These are phyloP conservation scores for Gymnarchus niloticus DNA, from an alignment of 2,113 vertebrate genomes.

Conservation along the genomic window DNA sequence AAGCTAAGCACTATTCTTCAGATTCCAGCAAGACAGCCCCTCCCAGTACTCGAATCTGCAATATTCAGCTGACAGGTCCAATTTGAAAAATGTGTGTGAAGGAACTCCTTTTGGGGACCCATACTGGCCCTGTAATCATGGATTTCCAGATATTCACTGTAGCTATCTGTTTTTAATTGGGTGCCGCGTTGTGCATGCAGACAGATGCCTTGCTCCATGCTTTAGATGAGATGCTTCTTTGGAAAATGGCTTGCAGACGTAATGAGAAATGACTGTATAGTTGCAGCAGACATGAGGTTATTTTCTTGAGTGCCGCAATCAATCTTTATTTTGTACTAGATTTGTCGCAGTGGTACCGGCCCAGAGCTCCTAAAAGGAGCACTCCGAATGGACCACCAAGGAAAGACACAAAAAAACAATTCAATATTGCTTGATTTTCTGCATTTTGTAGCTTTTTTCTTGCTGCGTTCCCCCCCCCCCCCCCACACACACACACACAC, in stretches of 20 bases:
- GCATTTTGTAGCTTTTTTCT: background rate
- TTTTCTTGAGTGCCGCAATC: conserved; percentile 17
- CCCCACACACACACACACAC: too few relatives aligned
- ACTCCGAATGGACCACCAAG: background rate
- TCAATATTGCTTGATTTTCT: background rate
- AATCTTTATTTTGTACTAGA: conserved; percentile 22
- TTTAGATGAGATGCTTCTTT: conserved; percentile 13
- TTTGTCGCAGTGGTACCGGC: background rate
- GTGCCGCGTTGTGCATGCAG: background rate
- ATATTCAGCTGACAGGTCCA: background rate
- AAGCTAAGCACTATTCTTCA: background rate
- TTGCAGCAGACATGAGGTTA: conserved; percentile 12
- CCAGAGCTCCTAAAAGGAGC: background rate
- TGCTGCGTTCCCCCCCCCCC: background rate
- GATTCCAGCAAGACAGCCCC: background rate
- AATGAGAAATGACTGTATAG: conserved; percentile 20
- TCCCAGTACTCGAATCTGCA: background rate
- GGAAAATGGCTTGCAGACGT: conserved; percentile 19
- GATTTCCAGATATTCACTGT: background rate
- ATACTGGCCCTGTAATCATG: background rate
- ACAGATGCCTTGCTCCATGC: background rate
- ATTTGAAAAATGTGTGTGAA: background rate
- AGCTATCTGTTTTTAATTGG: conserved; percentile 10
- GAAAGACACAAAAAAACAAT: conserved; percentile 10
- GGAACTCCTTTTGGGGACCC: too few relatives aligned